Evolutionary conservation across 2,888 invertebrate genomes (phyloP).

Genomic region (Synanthedon formicaeformis): DNA sequence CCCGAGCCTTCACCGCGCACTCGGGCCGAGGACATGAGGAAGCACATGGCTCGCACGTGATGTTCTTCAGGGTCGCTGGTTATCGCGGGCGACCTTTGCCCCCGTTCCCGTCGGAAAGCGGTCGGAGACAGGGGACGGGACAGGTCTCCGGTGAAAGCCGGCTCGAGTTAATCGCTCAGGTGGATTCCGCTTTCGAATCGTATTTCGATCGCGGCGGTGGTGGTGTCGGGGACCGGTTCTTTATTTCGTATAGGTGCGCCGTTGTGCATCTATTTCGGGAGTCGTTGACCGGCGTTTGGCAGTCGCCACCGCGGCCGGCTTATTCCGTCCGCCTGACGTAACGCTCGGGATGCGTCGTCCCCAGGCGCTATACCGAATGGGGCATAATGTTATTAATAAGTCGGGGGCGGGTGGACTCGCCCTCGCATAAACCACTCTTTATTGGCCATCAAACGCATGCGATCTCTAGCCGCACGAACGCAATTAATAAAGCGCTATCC

Average conservation of each 20-base stretch:
- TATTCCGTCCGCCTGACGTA: slow-evolving; percentile 41
- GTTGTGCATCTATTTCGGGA: slow-evolving; percentile 65
- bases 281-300: slow-evolving; percentile 65
- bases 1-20: slow-evolving; percentile 13
- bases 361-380: slow-evolving; percentile 33
- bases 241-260: slow-evolving; percentile 51
- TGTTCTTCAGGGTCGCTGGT: not conserved
- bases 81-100: not conserved
- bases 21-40: slow-evolving; percentile 7
- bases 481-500: not conserved
- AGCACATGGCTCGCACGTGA: slow-evolving; percentile 6
- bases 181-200: slow-evolving; percentile 63
- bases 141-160: slow-evolving; percentile 47
- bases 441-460: slow-evolving; percentile 34
- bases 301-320: slow-evolving; percentile 31
- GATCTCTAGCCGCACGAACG: slow-evolving; percentile 10
- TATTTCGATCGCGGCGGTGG: slow-evolving; percentile 44
- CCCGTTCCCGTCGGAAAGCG: slow-evolving; percentile 3
- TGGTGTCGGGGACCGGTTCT: slow-evolving; percentile 55
- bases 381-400: slow-evolving; percentile 46
- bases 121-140: slow-evolving; percentile 15
- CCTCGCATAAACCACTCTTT: slow-evolving; percentile 33
- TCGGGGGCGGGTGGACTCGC: slow-evolving; percentile 34
- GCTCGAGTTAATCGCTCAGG: slow-evolving; percentile 53
- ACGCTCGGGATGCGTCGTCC: slow-evolving; percentile 27